These are phyloP conservation scores for Andrena cerasifolii DNA, from an alignment of 1,140 invertebrate genomes.

Conservation along the genomic window DNA sequence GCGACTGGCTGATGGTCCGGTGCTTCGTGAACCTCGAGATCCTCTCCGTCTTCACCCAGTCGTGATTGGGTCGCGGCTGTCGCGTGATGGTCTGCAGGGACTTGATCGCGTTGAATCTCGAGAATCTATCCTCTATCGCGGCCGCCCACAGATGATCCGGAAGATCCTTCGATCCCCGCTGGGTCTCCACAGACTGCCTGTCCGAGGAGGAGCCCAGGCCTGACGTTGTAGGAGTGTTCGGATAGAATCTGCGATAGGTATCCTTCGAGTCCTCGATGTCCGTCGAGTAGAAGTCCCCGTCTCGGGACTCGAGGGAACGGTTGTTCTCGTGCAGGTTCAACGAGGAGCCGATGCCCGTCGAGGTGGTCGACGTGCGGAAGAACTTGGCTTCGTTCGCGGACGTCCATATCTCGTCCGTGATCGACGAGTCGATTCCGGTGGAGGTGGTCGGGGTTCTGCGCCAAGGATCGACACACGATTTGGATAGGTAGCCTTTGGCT, in stretches of 20 bases:
- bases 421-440: conserved; percentile 69
- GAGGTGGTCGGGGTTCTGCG: conserved; percentile 72
- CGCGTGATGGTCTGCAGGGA: conserved; percentile 72
- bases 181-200: conserved; percentile 69
- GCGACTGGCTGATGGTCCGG: conserved; percentile 72
- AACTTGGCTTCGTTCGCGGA: conserved; percentile 70
- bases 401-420: conserved; percentile 76
- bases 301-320: conserved; percentile 72
- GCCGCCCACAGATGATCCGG: conserved; percentile 72
- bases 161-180: conserved; percentile 65
- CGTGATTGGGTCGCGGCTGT: conserved; percentile 74
- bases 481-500: too few species aligned
- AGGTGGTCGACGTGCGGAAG: conserved; percentile 73
- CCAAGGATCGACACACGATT: conserved; percentile 12
- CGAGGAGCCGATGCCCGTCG: conserved; percentile 74
- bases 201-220: conserved; percentile 74
- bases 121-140: conserved; percentile 72
- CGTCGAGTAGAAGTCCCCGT: conserved; percentile 73
- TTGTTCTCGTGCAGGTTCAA: conserved; percentile 74
- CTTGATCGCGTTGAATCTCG: conserved; percentile 71
- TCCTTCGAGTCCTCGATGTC: conserved; percentile 74
- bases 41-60: conserved; percentile 74
- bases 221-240: conserved; percentile 73
- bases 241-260: conserved; percentile 67
- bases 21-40: conserved; percentile 74